These are phyloP conservation scores for Brenthis ino DNA, from an alignment of 2,888 invertebrate species.

Conservation along the genomic window DNA sequence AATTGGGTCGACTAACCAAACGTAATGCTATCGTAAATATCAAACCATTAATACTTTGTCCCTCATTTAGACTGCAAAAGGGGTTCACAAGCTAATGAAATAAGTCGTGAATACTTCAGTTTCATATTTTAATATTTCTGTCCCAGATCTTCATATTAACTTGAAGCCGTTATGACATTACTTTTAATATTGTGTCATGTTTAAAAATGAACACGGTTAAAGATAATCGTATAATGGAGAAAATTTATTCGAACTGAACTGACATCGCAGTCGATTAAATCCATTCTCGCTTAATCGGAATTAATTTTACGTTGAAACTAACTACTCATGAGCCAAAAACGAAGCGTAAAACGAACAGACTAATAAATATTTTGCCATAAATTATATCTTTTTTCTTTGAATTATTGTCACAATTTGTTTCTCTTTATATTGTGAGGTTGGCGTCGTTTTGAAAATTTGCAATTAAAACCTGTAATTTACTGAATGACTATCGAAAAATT, in stretches of 20 bases:
- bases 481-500: slow-evolving; percentile 9
- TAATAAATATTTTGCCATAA: too few species aligned
- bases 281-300: slow-evolving; percentile 20
- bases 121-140: slow-evolving; percentile 21
- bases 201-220: slow-evolving; percentile 26
- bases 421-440: too few species aligned
- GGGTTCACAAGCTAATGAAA: slow-evolving; percentile 12
- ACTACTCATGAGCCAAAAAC: slow-evolving; percentile 13
- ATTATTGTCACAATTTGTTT: too few species aligned
- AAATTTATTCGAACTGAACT: slow-evolving; percentile 28
- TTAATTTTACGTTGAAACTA: slow-evolving; percentile 19
- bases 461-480: slow-evolving; percentile 1
- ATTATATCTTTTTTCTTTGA: too few species aligned
- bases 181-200: slow-evolving; percentile 23
- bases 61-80: slow-evolving; percentile 7
- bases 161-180: slow-evolving; percentile 10
- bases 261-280: slow-evolving; percentile 32
- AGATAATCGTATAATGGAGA: slow-evolving; percentile 29
- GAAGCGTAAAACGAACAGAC: background rate
- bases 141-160: slow-evolving; percentile 9
- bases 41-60: slow-evolving; percentile 6
- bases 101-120: slow-evolving; percentile 11
- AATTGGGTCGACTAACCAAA: slow-evolving; percentile 9
- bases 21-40: slow-evolving; percentile 4
- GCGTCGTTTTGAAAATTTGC: background rate